Evolutionary conservation across 2,888 invertebrate genomes (phyloP).

Genomic region (Buathra laborator): DNA sequence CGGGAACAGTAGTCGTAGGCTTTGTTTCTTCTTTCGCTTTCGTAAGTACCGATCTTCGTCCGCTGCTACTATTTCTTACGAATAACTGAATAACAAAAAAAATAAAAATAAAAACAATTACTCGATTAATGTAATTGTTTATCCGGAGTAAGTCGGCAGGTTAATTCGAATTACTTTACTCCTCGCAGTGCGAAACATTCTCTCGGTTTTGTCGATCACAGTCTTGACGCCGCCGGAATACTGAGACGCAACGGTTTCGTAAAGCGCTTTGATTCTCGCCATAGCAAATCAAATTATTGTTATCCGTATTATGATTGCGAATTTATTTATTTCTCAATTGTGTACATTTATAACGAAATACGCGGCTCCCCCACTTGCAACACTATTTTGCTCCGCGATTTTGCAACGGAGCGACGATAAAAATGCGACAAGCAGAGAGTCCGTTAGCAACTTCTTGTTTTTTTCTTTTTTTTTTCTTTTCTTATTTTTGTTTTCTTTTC

Average conservation of each 20-base stretch:
- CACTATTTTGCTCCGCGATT: conserved; percentile 1
- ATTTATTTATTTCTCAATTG: conserved; percentile 8
- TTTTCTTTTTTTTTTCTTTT: not conserved
- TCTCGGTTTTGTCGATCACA: conserved; percentile 67
- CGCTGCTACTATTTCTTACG: conserved; percentile 64
- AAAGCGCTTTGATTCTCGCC: conserved; percentile 67
- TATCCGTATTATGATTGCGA: conserved; percentile 51
- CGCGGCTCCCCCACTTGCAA: not conserved
- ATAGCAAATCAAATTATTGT: conserved; percentile 60
- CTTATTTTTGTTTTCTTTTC: not conserved
- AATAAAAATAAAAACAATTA: not conserved
- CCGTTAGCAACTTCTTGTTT: conserved; percentile 31
- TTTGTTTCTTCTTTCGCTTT: conserved; percentile 62
- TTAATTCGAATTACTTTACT: conserved; percentile 68
- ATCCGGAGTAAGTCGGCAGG: too few relatives aligned
- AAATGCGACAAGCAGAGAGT: conserved; percentile 17
- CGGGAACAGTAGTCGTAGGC: conserved; percentile 79
- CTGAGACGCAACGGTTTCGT: conserved; percentile 66
- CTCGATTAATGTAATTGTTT: not conserved
- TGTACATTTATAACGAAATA: not conserved
- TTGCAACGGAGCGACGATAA: not conserved
- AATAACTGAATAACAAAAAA: conserved; percentile 52
- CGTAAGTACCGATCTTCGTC: conserved; percentile 70
- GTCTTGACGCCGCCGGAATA: conserved; percentile 68
- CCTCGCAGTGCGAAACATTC: conserved; percentile 73